phyloP scores from a whole-genome alignment of 1,140 invertebrate genomes.

The Drosophila subpulchrella region DNA sequence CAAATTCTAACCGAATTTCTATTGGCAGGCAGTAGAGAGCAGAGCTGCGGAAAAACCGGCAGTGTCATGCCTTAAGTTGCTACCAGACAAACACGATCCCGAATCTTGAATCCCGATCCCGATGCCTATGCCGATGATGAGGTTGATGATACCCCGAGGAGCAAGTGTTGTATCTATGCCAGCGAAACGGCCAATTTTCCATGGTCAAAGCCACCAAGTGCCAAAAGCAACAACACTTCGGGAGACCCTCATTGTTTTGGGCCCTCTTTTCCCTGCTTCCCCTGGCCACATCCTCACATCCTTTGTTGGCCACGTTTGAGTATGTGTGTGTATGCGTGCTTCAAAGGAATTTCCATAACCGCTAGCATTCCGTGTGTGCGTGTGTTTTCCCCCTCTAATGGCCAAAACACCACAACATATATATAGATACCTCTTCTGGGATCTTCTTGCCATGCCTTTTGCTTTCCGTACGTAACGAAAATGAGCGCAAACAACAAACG shows the following conservation, averaged over 20 bases:
- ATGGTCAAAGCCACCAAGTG: constrained; percentile 51
- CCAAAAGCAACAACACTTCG: constrained; percentile 60
- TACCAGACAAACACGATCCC: constrained; percentile 43
- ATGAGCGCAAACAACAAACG: constrained; percentile 68
- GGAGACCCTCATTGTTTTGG: constrained; percentile 52
- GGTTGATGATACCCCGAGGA: constrained; percentile 55
- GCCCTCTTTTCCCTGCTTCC: background rate
- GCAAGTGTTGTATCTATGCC: constrained; percentile 65
- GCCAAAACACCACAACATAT: constrained; percentile 51
- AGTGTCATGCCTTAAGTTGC: constrained; percentile 57
- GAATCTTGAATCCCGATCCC: background rate
- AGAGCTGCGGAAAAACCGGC: constrained; percentile 44
- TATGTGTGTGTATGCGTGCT: constrained; percentile 32
- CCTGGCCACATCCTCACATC: constrained; percentile 51
- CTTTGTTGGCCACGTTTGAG: constrained; percentile 22
- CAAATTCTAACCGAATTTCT: constrained; percentile 49
- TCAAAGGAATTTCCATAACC: constrained; percentile 83
- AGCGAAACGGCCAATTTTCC: constrained; percentile 68
- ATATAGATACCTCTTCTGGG: constrained; percentile 33
- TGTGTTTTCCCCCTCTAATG: constrained; percentile 58
- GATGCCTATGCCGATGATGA: constrained; percentile 27
- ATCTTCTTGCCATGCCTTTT: constrained; percentile 70
- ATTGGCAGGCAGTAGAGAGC: constrained; percentile 46
- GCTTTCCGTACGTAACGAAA: constrained; percentile 80
- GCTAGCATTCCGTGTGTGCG: constrained; percentile 72